Base-by-base conservation (phyloP, 1,140 invertebrate species). In the Trichonephila clavata region DNA sequence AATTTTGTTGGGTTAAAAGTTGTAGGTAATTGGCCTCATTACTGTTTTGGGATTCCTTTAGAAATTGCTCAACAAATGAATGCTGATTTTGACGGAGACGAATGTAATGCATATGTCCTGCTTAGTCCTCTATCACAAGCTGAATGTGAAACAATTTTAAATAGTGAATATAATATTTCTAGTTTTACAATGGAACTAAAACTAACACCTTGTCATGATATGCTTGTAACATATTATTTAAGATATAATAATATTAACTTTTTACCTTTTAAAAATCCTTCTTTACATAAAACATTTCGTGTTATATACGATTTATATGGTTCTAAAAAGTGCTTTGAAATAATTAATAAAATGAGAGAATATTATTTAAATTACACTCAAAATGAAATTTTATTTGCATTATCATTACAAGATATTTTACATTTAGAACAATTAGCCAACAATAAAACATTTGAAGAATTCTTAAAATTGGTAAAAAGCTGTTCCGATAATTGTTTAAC, bases 81-180 rank as follows among this genome's bases (percentile, higher is more conserved):
- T 80, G 90, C 77, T 6, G 60, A 91, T 84, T 91, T 91, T 50
- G 90, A 91, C 27, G 90, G 90, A n/a, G 90, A 91, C 24, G 90
- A 84, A 65, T 39, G 16, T 57, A 91, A 91, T 84, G 77, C 39
- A 10, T 89, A 77, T 43, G 39, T 77, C 7, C 21, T 89, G 4
- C 10, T 27, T n/a, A 89, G 27, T 77, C 24, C 65, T 50, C 87
- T 77, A 77, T 71, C 87, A 6, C 65, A 89, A 59, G 87, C 87
- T 6, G 87, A 77, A 77, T 89, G 87, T 39, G 65, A 63, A 50
- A 27, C 32, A 1, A 16, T 89, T 71, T 63, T 77, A 39, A 89
- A 89, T 57, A 89, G 63, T 14, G 24, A 89, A 59, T 18, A n/a
- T 18, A 68, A 90, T n/a, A 32, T 90, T 7, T 27, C n/a, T 6